Conservation (phyloP, 2,797 vertebrate genomes). For the Pteronotus mesoamericanus region DNA sequence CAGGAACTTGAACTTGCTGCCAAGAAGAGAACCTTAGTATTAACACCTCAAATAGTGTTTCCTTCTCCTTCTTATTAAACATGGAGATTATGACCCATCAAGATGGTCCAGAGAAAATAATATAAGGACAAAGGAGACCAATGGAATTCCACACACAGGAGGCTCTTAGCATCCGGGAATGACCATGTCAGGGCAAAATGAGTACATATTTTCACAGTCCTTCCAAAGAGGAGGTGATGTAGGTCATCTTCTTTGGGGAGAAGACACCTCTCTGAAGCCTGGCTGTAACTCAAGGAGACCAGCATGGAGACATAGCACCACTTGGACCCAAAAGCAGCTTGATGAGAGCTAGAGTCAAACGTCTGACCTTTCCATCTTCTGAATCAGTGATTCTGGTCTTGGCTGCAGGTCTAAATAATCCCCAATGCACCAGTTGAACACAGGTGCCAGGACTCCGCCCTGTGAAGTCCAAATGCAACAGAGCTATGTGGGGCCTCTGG, state of each 20-base stretch:
- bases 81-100: neutral
- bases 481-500: rapidly evolving
- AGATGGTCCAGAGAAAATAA: conserved; percentile 25
- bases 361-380: neutral
- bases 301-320: neutral
- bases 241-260: conserved; percentile 14
- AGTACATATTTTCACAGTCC: conserved; percentile 35
- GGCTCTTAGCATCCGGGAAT: neutral
- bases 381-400: neutral
- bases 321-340: neutral
- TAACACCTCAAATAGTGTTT: neutral
- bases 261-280: neutral
- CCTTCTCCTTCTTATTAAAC: neutral
- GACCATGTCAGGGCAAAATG: neutral
- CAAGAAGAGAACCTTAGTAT: neutral
- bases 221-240: neutral
- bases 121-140: neutral
- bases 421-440: neutral
- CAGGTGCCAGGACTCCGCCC: neutral
- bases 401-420: neutral
- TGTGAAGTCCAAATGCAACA: neutral
- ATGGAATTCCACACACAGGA: neutral
- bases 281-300: rapidly evolving
- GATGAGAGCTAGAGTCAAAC: neutral
- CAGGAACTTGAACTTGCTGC: neutral